These are phyloP conservation scores for Leucopsar rothschildi DNA, from an alignment of 2,113 vertebrate genomes.

Conservation along the genomic window DNA sequence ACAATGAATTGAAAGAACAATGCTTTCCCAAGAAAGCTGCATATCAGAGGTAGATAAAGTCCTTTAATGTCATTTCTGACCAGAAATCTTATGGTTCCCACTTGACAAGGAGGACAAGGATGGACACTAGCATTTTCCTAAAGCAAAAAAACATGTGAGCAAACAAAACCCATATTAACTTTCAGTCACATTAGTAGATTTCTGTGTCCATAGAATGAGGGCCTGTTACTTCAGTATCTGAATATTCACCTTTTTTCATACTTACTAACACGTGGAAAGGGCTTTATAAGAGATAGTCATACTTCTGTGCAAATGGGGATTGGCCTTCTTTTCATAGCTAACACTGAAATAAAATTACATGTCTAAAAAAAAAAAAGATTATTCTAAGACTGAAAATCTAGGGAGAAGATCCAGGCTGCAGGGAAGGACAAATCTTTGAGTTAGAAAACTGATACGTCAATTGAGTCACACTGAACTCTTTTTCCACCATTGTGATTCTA, in stretches of 20 bases:
- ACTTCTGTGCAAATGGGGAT: background rate
- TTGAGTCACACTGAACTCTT: accelerated
- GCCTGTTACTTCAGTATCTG: background rate
- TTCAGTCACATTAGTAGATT: background rate
- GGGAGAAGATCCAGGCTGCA: background rate
- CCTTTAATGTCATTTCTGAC: background rate
- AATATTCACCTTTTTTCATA: background rate
- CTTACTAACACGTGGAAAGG: background rate
- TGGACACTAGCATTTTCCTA: background rate
- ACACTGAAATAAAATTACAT: background rate
- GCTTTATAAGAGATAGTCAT: background rate
- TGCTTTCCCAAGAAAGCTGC: background rate
- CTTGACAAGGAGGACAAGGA: background rate
- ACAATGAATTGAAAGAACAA: background rate
- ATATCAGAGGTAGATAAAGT: background rate
- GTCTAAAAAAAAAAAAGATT: background rate
- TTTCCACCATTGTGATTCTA: background rate
- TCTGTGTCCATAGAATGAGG: background rate
- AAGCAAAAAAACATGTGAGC: background rate
- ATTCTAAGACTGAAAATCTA: background rate
- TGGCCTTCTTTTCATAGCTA: background rate
- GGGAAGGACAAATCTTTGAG: background rate
- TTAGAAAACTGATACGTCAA: background rate
- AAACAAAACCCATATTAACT: background rate
- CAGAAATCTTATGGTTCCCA: background rate